Evolutionary conservation across 2,888 invertebrate species (phyloP).

Genomic region (Galerucella pusilla): DNA sequence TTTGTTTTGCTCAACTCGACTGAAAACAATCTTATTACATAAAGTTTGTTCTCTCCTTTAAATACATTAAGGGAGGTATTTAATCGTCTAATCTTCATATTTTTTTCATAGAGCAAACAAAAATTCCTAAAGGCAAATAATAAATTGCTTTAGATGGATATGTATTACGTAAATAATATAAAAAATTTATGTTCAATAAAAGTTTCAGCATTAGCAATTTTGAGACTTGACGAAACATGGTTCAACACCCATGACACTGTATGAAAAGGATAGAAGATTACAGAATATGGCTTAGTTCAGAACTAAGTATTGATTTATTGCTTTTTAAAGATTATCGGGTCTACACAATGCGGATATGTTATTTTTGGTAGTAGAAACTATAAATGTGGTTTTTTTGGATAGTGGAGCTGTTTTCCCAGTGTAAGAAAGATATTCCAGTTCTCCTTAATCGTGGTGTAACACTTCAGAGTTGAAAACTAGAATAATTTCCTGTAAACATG

Average conservation of each 20-base stretch:
- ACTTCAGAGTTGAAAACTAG: background rate
- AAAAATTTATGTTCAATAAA: too few relatives aligned
- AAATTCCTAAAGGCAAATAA: background rate
- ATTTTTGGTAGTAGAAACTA: too few relatives aligned
- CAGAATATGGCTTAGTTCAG: too few relatives aligned
- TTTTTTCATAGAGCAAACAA: background rate
- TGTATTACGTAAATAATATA: background rate
- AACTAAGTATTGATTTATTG: too few relatives aligned
- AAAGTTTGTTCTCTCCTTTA: conserved; percentile 46
- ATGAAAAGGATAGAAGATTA: too few relatives aligned
- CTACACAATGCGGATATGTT: too few relatives aligned
- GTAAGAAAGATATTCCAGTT: background rate
- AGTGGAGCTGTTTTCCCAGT: background rate
- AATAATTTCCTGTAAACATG: conserved; percentile 40
- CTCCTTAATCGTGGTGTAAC: background rate
- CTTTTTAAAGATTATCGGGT: too few relatives aligned
- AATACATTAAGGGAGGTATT: conserved; percentile 35
- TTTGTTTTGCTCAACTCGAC: conserved; percentile 58
- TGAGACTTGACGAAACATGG: too few relatives aligned
- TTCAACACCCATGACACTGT: too few relatives aligned
- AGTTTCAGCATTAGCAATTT: too few relatives aligned
- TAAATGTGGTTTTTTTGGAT: too few relatives aligned
- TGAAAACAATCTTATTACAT: conserved; percentile 60
- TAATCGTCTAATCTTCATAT: conserved; percentile 18
- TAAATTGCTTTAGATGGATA: background rate